These are phyloP conservation scores for Musca domestica DNA, from an alignment of 1,140 invertebrate species.

Conservation along the genomic window DNA sequence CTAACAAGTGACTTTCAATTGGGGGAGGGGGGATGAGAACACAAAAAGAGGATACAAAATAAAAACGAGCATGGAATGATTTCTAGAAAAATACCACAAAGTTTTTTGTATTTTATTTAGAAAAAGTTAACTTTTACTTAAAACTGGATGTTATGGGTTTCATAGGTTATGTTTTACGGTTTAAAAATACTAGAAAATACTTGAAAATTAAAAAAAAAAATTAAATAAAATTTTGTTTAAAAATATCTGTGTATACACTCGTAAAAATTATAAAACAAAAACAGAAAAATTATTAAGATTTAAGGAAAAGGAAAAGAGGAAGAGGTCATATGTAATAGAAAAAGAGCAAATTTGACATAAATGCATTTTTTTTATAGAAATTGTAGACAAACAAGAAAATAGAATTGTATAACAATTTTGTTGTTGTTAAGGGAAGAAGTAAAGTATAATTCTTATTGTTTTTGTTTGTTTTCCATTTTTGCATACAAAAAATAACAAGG, in stretches of 20 bases:
- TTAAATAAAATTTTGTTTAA: slow-evolving; percentile 15
- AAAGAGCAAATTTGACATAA: background rate
- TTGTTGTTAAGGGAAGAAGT: background rate
- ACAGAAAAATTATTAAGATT: background rate
- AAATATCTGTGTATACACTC: slow-evolving; percentile 11
- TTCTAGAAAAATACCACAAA: background rate
- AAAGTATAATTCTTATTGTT: too few relatives aligned
- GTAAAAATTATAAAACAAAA: slow-evolving; percentile 8
- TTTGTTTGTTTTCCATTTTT: too few relatives aligned
- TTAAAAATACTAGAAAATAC: slow-evolving; percentile 22
- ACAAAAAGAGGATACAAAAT: background rate
- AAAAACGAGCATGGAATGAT: background rate
- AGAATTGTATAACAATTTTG: background rate
- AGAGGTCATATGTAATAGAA: background rate
- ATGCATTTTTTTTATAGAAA: slow-evolving; percentile 6
- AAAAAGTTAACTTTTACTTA: slow-evolving; percentile 6
- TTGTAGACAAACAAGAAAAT: background rate
- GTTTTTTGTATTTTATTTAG: background rate
- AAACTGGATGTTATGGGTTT: background rate
- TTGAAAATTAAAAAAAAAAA: slow-evolving; percentile 23
- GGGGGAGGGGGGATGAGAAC: too few relatives aligned
- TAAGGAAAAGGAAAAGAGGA: too few relatives aligned
- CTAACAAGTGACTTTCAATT: slow-evolving; percentile 13
- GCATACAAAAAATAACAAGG: slow-evolving; percentile 3
- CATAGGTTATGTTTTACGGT: background rate